phyloP scores from a whole-genome alignment of 2,113 vertebrate genomes.

The Verasper variegatus region DNA sequence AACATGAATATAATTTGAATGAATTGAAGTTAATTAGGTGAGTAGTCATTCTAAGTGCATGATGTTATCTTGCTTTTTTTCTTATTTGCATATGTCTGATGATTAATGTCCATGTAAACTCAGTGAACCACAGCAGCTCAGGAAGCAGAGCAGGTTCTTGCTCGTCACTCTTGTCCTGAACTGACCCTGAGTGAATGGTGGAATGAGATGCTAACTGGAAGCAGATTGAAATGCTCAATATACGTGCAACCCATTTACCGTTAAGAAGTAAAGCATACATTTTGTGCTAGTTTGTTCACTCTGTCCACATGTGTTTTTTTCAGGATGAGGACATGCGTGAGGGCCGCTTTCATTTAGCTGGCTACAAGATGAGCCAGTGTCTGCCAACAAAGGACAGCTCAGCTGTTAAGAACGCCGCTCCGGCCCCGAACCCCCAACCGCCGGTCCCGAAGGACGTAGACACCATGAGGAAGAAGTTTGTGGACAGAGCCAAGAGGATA shows the following conservation, averaged over 20 bases:
- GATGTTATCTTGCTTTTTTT: conserved; percentile 25
- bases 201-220: neutral
- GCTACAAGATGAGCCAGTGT: conserved; percentile 93
- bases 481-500: conserved; percentile 98
- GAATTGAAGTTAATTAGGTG: neutral
- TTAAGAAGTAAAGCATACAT: neutral
- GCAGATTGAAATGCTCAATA: neutral
- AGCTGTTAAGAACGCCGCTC: conserved; percentile 86
- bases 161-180: neutral
- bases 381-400: conserved; percentile 92
- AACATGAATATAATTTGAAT: neutral
- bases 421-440: conserved; percentile 80
- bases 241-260: neutral
- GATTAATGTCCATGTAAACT: conserved; percentile 14
- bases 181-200: neutral
- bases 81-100: conserved; percentile 12
- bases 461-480: conserved; percentile 94
- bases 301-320: conserved; percentile 27
- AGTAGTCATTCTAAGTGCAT: conserved; percentile 15
- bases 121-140: neutral
- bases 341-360: conserved; percentile 93
- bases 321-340: conserved; percentile 95
- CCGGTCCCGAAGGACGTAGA: conserved; percentile 89
- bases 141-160: neutral
- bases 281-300: neutral